Conservation (phyloP, 2,113 vertebrate genomes). For the Grantiella picta region DNA sequence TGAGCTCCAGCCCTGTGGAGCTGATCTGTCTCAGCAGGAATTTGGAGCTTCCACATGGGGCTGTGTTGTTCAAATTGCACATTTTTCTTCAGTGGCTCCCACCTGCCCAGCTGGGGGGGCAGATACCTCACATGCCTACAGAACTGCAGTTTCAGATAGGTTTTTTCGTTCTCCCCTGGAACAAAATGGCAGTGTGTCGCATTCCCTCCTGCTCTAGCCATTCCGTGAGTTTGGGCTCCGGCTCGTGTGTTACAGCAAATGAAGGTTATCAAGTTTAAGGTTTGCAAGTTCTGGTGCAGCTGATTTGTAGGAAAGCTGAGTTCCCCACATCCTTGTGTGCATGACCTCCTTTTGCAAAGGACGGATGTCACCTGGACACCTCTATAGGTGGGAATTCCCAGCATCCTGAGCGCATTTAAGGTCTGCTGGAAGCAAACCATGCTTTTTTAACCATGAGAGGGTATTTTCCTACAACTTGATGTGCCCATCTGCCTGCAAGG, state of each 20-base stretch:
- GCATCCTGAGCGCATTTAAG: not conserved
- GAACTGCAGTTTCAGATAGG: not conserved
- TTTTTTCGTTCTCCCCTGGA: not conserved
- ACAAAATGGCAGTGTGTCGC: not conserved
- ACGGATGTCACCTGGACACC: not conserved
- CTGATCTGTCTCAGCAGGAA: not conserved
- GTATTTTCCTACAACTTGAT: rapidly evolving
- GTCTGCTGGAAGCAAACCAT: not conserved
- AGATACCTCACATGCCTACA: rapidly evolving
- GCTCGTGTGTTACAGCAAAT: not conserved
- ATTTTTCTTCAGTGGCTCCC: not conserved
- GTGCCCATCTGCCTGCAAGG: not conserved
- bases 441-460: not conserved
- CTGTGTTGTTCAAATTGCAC: not conserved
- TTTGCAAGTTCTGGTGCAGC: not conserved
- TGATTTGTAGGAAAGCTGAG: not conserved
- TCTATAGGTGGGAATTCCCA: not conserved
- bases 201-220: not conserved
- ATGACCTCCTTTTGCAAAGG: not conserved
- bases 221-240: not conserved
- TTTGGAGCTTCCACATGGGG: not conserved
- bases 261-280: not conserved
- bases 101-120: not conserved
- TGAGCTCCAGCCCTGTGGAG: not conserved
- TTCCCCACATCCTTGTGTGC: not conserved